Evolutionary conservation across 2,797 vertebrate genomes (phyloP), one percentile per base, ranked within the genome.

Genomic region (Lithobates pipiens): DNA sequence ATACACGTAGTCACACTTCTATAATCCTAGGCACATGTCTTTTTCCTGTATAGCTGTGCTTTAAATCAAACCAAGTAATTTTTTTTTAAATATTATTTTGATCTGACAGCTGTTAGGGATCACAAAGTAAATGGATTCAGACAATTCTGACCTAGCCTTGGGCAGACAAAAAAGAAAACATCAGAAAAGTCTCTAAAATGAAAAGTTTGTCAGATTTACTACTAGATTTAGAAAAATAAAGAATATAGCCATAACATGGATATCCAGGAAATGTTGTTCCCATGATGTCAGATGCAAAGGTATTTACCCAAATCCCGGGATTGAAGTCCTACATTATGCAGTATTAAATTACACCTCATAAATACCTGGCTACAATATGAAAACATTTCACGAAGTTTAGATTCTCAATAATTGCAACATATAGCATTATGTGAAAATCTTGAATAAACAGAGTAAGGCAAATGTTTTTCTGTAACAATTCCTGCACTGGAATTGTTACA

Each of bases 241-340:
- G n/a, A 6, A 29, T 21, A 83, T 77, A 88, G 84, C 72, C 80
- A 88, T 88, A 85, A 83, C 70, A 80, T 83, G 76, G 84, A 86
- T 83, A 86, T 83, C 80, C 81, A 85, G 76, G 76, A 81, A 85
- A 88, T 84, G 76, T 84, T 87, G 86, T 85, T 85, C 82, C 78
- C 86, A 88, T 85, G 86, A 88, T 84, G 83, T 85, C 86, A 85
- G 84, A 79, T 83, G 84, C 70, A 79, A 76, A 88, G 87, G 87
- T 85, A 86, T 88, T 88, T 88, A 83, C 34, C 67, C 71, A 88
- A 88, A 88, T 80, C 82, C 81, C 29, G 21, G 81, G 81, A 88
- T 86, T 25, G 2, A 85, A 88, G 83, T 34, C 44, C 0, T 18
- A 72, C 39, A 71, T 54, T 5, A 74, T 71, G 73, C 25, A 67